Conservation (phyloP, 2,797 vertebrate genomes). For the Esox lucius region DNA sequence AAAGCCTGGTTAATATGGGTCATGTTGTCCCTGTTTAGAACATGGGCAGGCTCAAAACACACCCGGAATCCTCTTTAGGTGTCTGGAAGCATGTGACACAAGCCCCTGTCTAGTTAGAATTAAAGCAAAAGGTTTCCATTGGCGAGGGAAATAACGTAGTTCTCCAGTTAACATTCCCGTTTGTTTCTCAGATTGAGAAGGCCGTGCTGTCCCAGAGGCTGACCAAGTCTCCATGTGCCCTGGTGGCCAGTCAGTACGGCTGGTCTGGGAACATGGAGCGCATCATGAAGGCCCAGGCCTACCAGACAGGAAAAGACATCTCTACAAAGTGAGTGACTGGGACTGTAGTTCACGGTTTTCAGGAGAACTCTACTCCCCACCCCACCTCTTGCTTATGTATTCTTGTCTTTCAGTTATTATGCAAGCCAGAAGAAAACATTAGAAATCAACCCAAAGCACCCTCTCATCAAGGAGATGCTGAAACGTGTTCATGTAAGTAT, state of each 20-base stretch:
- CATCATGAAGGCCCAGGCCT: constrained; percentile 99
- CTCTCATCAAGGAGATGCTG: constrained; percentile 94
- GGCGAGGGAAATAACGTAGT: too few species aligned
- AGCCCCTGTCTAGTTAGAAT: too few species aligned
- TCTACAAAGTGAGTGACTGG: constrained; percentile 87
- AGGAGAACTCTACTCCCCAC: too few species aligned
- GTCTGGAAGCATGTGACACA: too few species aligned
- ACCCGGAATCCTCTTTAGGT: too few species aligned
- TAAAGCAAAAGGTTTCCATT: too few species aligned
- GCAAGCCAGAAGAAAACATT: constrained; percentile 98
- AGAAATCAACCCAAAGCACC: constrained; percentile 97
- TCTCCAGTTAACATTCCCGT: not conserved
- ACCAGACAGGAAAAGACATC: constrained; percentile 98
- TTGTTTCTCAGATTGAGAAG: constrained; percentile 86
- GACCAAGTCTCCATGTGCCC: constrained; percentile 91
- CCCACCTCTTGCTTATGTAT: not conserved
- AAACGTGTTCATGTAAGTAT: constrained; percentile 82
- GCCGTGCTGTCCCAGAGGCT: constrained; percentile 92
- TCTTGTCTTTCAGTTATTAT: constrained; percentile 82
- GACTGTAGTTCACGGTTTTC: too few species aligned
- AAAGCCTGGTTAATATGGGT: too few species aligned
- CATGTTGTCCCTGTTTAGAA: too few species aligned
- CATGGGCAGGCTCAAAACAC: too few species aligned
- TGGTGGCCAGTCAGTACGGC: constrained; percentile 97
- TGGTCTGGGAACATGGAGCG: constrained; percentile 99